Evolutionary conservation across 1,140 invertebrate genomes (phyloP), one percentile per base, ranked within the genome.

Genomic region (Tetramorium parvispinum): DNA sequence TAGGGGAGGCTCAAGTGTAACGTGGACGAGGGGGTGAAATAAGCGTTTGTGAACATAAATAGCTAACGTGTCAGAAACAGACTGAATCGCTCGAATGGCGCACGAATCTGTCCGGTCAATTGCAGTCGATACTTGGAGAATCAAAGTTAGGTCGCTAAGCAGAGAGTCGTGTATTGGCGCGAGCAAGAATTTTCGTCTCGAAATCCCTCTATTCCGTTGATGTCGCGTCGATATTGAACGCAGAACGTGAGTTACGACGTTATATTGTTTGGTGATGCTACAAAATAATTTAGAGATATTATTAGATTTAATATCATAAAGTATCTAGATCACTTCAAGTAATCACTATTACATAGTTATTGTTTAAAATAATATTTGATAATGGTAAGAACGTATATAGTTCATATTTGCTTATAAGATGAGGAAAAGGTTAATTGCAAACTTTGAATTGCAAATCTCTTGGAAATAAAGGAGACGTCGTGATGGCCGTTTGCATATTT

Each of bases 61-160:
- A 90, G 81, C 71, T 51, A 13, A 53, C 16, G 81, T 89, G 89
- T 90, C 88, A 87, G 68, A 32, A 85, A 49, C 88, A 89, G 68
- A 53, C 46, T 55, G 65, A 65, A 46, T 37, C 73, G 70, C 37
- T 77, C 70, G 85, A 87, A 87, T 63, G 27, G 68, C 24, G 49
- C 59, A 53, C 57, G 18, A 68, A 81, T 70, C 46, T 51, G 68
- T 57, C 27, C 65, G 43, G 75, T 49, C 85, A 87, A 89, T 89
- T 63, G 79, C 86, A 77, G 70, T 70, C 78, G 87, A 90, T 89
- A 65, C 76, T 77, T 37, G 40, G 27, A 73, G 71, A 88, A 85
- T 87, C 87, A 78, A 37, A 27, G 59, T 86, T 49, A 66, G 59
- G 2, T 66, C 51, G 49, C 57, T 68, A 77, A 78, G 24, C 24